phyloP scores from a whole-genome alignment of 2,888 invertebrate genomes.

The Anoncus sp. region DNA sequence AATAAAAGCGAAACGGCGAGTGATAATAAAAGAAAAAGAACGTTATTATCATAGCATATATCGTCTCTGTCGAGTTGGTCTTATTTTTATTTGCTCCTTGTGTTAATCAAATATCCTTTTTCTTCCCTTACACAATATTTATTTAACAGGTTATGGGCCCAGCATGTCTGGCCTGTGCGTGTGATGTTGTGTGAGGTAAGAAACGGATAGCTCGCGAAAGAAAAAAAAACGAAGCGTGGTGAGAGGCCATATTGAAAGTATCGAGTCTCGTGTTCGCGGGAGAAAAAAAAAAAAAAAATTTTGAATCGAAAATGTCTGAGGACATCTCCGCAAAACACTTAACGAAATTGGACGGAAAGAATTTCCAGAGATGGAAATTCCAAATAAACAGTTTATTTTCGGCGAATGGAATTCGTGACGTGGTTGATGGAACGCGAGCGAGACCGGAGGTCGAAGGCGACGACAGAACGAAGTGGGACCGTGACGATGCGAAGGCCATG shows the following conservation, averaged over 20 bases:
- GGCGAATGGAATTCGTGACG: not conserved
- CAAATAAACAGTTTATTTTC: not conserved
- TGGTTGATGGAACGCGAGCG: slow-evolving; percentile 3
- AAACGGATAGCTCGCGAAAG: not conserved
- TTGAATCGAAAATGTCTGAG: not conserved
- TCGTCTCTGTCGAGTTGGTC: no score
- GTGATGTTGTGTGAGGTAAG: not conserved
- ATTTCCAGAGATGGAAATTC: slow-evolving; percentile 9
- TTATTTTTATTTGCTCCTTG: no score
- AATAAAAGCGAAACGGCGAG: no score
- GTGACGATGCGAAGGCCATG: slow-evolving; percentile 55
- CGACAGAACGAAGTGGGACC: slow-evolving; percentile 45
- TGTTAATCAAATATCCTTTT: no score
- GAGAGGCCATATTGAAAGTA: not conserved
- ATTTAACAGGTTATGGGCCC: slow-evolving; percentile 1
- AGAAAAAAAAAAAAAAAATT: not conserved
- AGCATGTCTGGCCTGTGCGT: not conserved
- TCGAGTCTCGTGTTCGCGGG: not conserved
- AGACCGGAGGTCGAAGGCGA: not conserved
- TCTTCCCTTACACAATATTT: no score
- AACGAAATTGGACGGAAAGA: not conserved
- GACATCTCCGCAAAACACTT: not conserved
- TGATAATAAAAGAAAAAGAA: no score
- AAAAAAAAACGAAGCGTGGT: not conserved
- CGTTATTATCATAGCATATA: no score